A percentile compares a stretch with the other conserved stretches of the same genome.
These are phyloP conservation scores for Drosophila quadrilineata DNA, from an alignment of 1,140 invertebrate genomes.

Conservation along the genomic window DNA sequence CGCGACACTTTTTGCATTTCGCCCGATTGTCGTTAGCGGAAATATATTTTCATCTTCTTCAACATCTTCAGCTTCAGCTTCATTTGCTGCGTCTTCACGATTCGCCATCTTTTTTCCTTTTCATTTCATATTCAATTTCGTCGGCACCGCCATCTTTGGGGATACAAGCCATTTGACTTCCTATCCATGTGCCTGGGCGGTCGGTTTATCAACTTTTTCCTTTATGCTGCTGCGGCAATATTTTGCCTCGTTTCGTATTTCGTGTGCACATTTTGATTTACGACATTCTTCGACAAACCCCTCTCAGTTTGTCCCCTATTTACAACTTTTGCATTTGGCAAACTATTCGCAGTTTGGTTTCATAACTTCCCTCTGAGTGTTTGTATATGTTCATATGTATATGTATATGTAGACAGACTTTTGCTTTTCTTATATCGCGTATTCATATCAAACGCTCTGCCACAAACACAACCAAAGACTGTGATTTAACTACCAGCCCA, in stretches of 20 bases:
- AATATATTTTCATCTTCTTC: constrained; percentile 40
- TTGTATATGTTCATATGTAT: background rate
- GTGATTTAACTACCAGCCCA: constrained; percentile 5
- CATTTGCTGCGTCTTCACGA: background rate
- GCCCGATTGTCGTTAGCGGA: constrained; percentile 47
- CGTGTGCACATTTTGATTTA: constrained; percentile 36
- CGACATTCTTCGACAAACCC: too few species aligned
- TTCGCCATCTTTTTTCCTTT: too few species aligned
- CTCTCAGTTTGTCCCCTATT: background rate
- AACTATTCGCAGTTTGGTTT: constrained; percentile 29
- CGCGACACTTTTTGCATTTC: constrained; percentile 43
- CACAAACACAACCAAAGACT: constrained; percentile 3
- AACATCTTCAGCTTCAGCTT: background rate
- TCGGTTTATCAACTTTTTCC: constrained; percentile 24
- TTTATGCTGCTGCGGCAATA: constrained; percentile 26
- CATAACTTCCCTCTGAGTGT: background rate
- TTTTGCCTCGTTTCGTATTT: constrained; percentile 18
- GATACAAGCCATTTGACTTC: background rate
- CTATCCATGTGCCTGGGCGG: background rate
- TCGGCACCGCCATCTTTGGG: constrained; percentile 24
- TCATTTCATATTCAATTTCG: constrained; percentile 41
- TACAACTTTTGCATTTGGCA: constrained; percentile 7
- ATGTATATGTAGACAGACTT: too few species aligned
- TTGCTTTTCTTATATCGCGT: too few species aligned
- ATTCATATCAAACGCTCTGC: background rate